Evolutionary conservation across 1,140 invertebrate genomes (phyloP).

Genomic region (Aplysia californica): DNA sequence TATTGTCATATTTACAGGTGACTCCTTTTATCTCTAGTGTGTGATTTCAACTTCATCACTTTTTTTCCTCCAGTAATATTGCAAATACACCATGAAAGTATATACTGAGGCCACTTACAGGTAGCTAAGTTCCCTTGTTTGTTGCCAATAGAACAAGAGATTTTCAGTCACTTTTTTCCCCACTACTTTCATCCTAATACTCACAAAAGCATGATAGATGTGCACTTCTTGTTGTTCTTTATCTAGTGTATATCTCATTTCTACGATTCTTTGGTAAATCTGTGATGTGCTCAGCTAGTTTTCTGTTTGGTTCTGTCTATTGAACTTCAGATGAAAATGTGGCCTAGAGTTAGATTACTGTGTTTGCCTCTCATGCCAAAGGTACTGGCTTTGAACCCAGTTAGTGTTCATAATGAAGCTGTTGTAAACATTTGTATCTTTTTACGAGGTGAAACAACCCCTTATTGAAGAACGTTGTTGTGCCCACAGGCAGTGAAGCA

Average conservation of each 20-base stretch:
- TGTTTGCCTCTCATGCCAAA: background rate
- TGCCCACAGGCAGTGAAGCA: slow-evolving; percentile 1
- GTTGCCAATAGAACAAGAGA: too few relatives aligned
- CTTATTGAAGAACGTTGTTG: background rate
- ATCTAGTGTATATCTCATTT: too few relatives aligned
- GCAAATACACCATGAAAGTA: too few relatives aligned
- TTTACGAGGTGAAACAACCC: background rate
- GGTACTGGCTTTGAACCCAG: background rate
- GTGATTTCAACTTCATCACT: background rate
- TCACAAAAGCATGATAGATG: too few relatives aligned
- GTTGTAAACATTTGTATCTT: background rate
- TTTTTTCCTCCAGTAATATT: background rate
- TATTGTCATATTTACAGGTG: background rate
- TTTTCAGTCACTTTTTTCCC: too few relatives aligned
- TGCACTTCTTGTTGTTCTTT: too few relatives aligned
- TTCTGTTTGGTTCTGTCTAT: too few relatives aligned
- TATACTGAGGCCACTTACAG: too few relatives aligned
- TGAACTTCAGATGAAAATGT: background rate
- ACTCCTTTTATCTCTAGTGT: background rate
- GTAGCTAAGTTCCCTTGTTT: too few relatives aligned
- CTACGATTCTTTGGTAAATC: too few relatives aligned
- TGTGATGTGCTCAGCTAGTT: too few relatives aligned
- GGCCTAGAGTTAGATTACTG: background rate
- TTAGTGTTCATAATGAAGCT: background rate
- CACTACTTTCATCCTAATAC: too few relatives aligned